Evolutionary conservation across 2,888 invertebrate genomes (phyloP).

Genomic region (Coleophora flavipennella): DNA sequence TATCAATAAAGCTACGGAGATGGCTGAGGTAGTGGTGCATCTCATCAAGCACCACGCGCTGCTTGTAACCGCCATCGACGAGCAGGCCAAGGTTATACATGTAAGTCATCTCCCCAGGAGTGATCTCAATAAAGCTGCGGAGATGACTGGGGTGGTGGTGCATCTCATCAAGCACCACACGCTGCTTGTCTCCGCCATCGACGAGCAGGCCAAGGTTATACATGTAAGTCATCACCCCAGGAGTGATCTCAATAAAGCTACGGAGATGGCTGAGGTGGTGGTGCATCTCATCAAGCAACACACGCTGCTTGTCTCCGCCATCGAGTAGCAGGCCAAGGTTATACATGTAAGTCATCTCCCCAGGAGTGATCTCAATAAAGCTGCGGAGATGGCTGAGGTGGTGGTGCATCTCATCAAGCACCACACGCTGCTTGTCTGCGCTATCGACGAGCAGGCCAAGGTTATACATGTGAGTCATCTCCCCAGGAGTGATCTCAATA

Average conservation of each 20-base stretch:
- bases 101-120: conserved; percentile 29
- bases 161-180: conserved; percentile 46
- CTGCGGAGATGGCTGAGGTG: conserved; percentile 6
- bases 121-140: too few species aligned
- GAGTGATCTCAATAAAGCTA: too few species aligned
- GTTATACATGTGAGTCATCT: conserved; percentile 56
- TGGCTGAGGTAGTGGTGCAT: conserved; percentile 29
- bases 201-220: conserved; percentile 66
- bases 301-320: conserved; percentile 62
- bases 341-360: conserved; percentile 48
- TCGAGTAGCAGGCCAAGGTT: conserved; percentile 66
- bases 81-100: conserved; percentile 66
- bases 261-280: conserved; percentile 24
- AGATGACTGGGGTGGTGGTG: too few species aligned
- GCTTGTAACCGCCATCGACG: conserved; percentile 65
- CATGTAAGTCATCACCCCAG: conserved; percentile 40
- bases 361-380: too few species aligned
- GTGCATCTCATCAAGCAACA: conserved; percentile 47
- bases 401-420: conserved; percentile 38
- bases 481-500: too few species aligned
- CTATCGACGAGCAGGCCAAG: conserved; percentile 65
- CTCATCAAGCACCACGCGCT: conserved; percentile 52
- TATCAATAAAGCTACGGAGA: too few species aligned
- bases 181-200: conserved; percentile 62
- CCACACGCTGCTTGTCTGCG: conserved; percentile 61